These are phyloP conservation scores for Zhuqinia jingwanae DNA, from an alignment of 2,888 invertebrate species.

Conservation along the genomic window DNA sequence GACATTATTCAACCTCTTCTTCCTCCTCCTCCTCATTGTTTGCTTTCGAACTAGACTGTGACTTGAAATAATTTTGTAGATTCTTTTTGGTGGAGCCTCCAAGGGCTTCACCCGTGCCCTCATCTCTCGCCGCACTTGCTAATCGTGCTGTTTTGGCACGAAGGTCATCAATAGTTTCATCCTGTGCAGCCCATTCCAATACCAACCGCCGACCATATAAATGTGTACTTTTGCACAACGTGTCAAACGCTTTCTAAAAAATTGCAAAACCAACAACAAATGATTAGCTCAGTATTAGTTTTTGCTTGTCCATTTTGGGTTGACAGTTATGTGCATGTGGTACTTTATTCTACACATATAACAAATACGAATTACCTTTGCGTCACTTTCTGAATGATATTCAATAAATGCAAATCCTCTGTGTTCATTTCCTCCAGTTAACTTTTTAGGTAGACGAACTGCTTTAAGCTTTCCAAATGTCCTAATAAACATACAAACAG, in stretches of 20 bases:
- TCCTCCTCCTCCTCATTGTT: constrained; percentile 64
- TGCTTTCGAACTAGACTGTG: constrained; percentile 13
- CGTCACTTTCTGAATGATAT: constrained; percentile 92
- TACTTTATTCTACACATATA: too few relatives aligned
- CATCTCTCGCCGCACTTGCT: not conserved
- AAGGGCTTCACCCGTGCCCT: constrained; percentile 14
- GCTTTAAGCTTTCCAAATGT: constrained; percentile 96
- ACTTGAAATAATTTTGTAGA: constrained; percentile 71
- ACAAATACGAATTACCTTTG: constrained; percentile 86
- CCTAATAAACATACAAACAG: constrained; percentile 85
- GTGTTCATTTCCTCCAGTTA: constrained; percentile 90
- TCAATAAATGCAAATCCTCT: constrained; percentile 99
- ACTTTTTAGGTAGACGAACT: constrained; percentile 94
- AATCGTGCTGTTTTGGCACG: constrained; percentile 91
- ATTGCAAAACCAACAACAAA: not conserved
- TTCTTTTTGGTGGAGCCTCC: constrained; percentile 71
- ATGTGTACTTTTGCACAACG: constrained; percentile 97
- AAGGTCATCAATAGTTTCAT: constrained; percentile 89
- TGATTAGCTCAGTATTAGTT: too few relatives aligned
- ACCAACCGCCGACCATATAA: constrained; percentile 97
- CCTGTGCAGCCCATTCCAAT: constrained; percentile 94
- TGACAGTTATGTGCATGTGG: too few relatives aligned
- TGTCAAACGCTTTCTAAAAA: constrained; percentile 92
- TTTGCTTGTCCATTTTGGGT: too few relatives aligned
- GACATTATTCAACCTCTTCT: not conserved